Evolutionary conservation across 2,888 invertebrate genomes (phyloP), one percentile per base, ranked within the genome.

Genomic region (Euzetes globulus): DNA sequence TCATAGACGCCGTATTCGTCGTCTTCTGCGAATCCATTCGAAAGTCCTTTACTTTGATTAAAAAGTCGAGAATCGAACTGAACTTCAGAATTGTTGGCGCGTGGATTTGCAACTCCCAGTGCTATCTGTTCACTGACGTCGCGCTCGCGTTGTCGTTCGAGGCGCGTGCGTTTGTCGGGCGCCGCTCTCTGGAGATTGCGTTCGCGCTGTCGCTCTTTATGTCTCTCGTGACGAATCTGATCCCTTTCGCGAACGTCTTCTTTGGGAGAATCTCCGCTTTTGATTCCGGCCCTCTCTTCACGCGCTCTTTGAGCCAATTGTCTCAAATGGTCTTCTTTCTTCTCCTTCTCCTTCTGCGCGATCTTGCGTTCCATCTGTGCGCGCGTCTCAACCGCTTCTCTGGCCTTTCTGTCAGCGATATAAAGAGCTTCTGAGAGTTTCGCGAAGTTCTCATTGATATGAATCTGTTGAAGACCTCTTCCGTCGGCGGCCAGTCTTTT

Each of bases 101-200:
- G 90, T 0, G 94, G 90, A 78, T 83, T 83, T 0, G 98, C 98
- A 84, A 98, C 84, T 0, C 98, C 98, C 17, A 99, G 86, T 0
- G 99, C 99, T 79, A 99, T 98, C 85, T 98, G 95, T 82, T 99
- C 99, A 11, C 95, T 96, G 75, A 99, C 95, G 81, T 99, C 99
- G 4, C 99, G 88, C 79, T 99, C 99, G 2, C 95, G 87, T 80
- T 94, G 93, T 58, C 91, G 87, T 80, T 92, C 92, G 74, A 97
- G 83, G 79, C 94, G 91, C 0, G 92, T 89, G 80, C 85, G 81
- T 78, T 96, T 97, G 80, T 98, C 97, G 0, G 96, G 96, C 0
- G 94, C 95, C 1, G 95, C 94, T 73, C 96, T 86, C 0, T 94
- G 90, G 33, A 98, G 85, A 83, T 99, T 99, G 72, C 96, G 86